phyloP scores from a whole-genome alignment of 2,888 invertebrate genomes.

The Trissolcus brochymenae region DNA sequence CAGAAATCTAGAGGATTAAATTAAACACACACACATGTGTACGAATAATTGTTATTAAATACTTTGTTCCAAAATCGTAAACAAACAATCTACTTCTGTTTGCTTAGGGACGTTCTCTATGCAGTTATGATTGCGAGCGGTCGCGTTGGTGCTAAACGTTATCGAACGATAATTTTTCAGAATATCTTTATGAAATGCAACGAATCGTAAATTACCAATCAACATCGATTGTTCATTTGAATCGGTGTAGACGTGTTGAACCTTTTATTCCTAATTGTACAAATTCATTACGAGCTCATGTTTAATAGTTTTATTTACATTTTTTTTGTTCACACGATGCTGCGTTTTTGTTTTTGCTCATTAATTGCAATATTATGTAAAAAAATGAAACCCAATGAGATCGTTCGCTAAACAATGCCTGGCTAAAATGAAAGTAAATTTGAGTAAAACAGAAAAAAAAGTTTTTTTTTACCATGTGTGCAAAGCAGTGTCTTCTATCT shows the following conservation, averaged over 20 bases:
- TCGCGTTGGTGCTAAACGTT: constrained; percentile 46
- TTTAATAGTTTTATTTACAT: no score
- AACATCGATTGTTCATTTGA: neutral
- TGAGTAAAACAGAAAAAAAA: constrained; percentile 3
- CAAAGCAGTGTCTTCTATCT: no score
- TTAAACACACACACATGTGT: constrained; percentile 46
- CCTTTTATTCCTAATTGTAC: no score
- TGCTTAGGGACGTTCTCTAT: constrained; percentile 63
- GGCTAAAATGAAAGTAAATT: constrained; percentile 39
- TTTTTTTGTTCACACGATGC: no score
- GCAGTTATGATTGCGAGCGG: constrained; percentile 40
- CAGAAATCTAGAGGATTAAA: constrained; percentile 98
- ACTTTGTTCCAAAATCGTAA: constrained; percentile 59
- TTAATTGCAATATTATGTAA: constrained; percentile 1
- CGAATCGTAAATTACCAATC: constrained; percentile 26
- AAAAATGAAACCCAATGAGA: constrained; percentile 33
- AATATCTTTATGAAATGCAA: constrained; percentile 22
- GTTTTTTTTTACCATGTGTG: no score
- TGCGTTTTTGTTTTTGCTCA: neutral
- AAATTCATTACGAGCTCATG: no score
- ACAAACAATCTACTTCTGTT: constrained; percentile 62
- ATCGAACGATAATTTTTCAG: neutral
- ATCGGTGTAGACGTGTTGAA: no score
- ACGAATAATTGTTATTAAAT: constrained; percentile 56
- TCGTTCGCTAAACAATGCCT: constrained; percentile 38